Conservation (phyloP, 2,888 invertebrate species). For the Euplagia quadripunctaria region DNA sequence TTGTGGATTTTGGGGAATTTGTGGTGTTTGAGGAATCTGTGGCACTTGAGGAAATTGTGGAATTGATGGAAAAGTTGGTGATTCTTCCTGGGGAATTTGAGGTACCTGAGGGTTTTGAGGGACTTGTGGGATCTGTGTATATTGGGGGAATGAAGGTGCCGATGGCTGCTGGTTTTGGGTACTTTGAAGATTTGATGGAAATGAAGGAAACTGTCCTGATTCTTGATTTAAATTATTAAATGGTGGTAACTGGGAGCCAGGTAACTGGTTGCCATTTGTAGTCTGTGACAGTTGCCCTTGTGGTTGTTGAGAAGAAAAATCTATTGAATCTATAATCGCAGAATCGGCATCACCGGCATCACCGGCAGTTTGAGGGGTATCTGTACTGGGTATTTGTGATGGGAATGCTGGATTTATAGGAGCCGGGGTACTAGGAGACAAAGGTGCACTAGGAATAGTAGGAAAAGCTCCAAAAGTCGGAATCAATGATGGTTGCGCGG, state of each 20-base stretch:
- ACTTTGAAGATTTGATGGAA: slow-evolving; percentile 2
- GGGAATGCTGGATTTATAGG: slow-evolving; percentile 41
- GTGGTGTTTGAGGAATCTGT: slow-evolving; percentile 9
- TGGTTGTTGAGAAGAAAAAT: slow-evolving; percentile 56
- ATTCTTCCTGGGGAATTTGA: neutral
- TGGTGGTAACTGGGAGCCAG: slow-evolving; percentile 1
- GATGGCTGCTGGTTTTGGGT: neutral
- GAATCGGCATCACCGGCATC: slow-evolving; percentile 77
- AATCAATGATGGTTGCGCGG: slow-evolving; percentile 48
- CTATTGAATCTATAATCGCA: slow-evolving; percentile 78
- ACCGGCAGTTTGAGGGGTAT: slow-evolving; percentile 58
- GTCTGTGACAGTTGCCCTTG: neutral
- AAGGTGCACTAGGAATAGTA: slow-evolving; percentile 51
- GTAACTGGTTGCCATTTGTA: neutral
- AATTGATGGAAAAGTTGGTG: neutral
- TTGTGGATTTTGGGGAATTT: neutral
- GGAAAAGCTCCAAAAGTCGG: slow-evolving; percentile 46
- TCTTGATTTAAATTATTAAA: slow-evolving; percentile 5
- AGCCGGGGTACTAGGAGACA: slow-evolving; percentile 42
- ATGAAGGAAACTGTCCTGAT: neutral
- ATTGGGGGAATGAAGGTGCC: slow-evolving; percentile 5
- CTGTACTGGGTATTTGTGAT: slow-evolving; percentile 41
- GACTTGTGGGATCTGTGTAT: neutral
- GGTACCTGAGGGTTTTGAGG: neutral
- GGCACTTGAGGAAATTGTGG: slow-evolving; percentile 5